Evolutionary conservation across 2,888 invertebrate genomes (phyloP).

Genomic region (Andrena trimmerana): DNA sequence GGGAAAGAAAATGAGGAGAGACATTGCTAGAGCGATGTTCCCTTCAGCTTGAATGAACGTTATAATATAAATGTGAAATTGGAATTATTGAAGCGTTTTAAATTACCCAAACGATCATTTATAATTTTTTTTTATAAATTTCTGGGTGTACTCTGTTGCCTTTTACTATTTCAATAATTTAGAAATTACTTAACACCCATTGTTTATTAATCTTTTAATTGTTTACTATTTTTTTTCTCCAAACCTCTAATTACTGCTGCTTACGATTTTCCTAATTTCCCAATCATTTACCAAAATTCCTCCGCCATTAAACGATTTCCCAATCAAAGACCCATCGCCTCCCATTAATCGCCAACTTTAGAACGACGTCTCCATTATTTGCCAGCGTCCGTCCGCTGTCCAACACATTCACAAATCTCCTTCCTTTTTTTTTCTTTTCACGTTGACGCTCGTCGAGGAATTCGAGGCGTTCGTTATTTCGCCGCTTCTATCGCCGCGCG

Average conservation of each 20-base stretch:
- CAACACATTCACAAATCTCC: not conserved
- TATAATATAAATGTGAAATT: no score
- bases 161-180: no score
- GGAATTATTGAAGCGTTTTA: no score
- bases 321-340: not conserved
- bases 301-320: not conserved
- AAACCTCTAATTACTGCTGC: not conserved
- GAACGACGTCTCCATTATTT: not conserved
- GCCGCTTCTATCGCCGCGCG: not conserved
- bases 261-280: not conserved
- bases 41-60: not conserved
- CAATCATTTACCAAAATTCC: not conserved
- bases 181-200: no score
- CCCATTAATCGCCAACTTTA: not conserved
- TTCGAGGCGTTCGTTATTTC: not conserved
- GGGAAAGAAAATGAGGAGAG: conserved; percentile 52
- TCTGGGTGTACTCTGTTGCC: no score
- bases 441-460: not conserved
- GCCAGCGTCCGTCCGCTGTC: not conserved
- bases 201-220: no score
- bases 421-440: not conserved
- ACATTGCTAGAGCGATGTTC: not conserved
- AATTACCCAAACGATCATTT: no score
- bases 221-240: no score
- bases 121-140: no score